Evolutionary conservation across 2,888 invertebrate genomes (phyloP), one percentile per base, ranked within the genome.

Genomic region (Chrysolina oricalcia): DNA sequence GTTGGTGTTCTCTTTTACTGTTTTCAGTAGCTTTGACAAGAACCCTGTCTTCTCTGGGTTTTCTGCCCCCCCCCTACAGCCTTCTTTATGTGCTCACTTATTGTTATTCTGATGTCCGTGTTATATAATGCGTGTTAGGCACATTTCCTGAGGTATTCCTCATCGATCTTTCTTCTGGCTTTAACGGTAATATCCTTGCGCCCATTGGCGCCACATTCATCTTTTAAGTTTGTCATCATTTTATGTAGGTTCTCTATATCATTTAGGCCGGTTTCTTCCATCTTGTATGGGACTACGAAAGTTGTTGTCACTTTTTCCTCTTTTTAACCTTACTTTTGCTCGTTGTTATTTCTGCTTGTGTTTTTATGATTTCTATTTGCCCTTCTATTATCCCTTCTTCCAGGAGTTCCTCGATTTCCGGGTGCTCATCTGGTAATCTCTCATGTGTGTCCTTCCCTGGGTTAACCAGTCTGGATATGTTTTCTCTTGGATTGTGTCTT

Each of bases 21-120:
- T 70, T 43, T 43, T 46, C n/a, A 15, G 41, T 11, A 62, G 19
- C 11, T 70, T 70, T 56, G 13, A 62, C 62, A 23, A 70, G 17
- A 19, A 56, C 19, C 19, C 23, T 43, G 40, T 56, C 59, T 19
- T 40, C 27, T 9, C 41, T 64, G 10, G 19, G 40, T 43, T 10
- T 43, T 21, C 17, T n/a, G 10, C n/a, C 13, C 9, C 8, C 21
- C 6, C 17, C 41, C 41, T n/a, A n/a, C n/a, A n/a, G 2, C 8
- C 17, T n/a, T 8, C 48, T 40, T 2, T 64, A 5, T 17, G 41
- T 17, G 9, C n/a, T 64, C 19, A n/a, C 21, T 10, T 64, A 69
- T 41, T 17, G 15, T 40, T 56, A 69, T 69, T n/a, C 40, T 41
- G 13, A 19, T 40, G n/a, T n/a, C 23, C 13, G 41, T 41, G n/a